Evolutionary conservation across 2,797 vertebrate genomes (phyloP), one percentile per base, ranked within the genome.

Genomic region (Denticeps clupeoides): DNA sequence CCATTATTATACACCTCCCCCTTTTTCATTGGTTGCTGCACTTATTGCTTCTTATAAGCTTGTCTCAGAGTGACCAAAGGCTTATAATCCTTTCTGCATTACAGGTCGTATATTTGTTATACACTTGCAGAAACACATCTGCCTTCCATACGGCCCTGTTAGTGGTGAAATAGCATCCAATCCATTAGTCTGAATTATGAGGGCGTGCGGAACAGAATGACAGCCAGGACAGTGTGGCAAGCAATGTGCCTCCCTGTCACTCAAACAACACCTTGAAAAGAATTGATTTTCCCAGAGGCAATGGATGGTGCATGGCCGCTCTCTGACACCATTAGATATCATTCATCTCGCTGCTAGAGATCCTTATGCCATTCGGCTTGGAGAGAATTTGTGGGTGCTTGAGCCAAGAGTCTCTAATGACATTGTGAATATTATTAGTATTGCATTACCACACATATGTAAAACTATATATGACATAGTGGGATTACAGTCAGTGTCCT

Each of bases 281-380:
- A 55, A 72, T 63, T 65, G 68, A 76, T 74, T 65, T 60, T 47
- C 59, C 55, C 43, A 45, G 10, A 55, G 60, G 46, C 57, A 41
- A 21, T 21, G 50, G 41, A 26, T 21, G 47, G 37, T 27, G 5
- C 6, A 9, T 7, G 18, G 11, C 7, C 13, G 29, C 24, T 5
- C 4, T 7, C 28, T 21, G 31, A 12, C 33, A 27, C 27, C 45
- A 25, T 43, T 27, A 21, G 10, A 9, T 23, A 3, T 6, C 43
- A 11, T 26, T 29, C 43, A 4, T 10, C 16, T n/a, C 26, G n/a
- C 26, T 29, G 7, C 24, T 22, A 12, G 11, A 29, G 29, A 29
- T 29, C n/a, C 47, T 48, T 48, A 44, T n/a, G n/a, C n/a, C n/a
- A n/a, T n/a, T n/a, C n/a, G n/a, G n/a, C n/a, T n/a, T n/a, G n/a